Percentiles rank a stretch among this genome's conserved stretches.
phyloP scores from a whole-genome alignment of 2,113 vertebrate species.

The Argyrosomus japonicus region DNA sequence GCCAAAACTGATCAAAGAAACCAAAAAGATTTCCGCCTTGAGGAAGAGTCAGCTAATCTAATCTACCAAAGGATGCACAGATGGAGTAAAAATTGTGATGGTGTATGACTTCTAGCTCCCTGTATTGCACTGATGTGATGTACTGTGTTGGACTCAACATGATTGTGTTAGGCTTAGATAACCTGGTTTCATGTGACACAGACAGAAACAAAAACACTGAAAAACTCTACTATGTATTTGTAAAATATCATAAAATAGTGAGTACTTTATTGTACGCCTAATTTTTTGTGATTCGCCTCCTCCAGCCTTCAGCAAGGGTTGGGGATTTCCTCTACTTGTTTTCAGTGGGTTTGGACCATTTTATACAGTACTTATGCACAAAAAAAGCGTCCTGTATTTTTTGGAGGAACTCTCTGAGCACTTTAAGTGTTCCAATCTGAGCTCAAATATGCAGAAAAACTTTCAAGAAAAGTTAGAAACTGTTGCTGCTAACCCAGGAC shows the following conservation, averaged over 20 bases:
- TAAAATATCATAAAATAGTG: not conserved
- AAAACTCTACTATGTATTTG: not conserved
- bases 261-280: not conserved
- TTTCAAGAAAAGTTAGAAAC: not conserved
- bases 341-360: not conserved
- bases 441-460: not conserved
- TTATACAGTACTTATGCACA: not conserved
- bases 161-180: not conserved
- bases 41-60: slow-evolving; percentile 15
- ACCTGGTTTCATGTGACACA: not conserved
- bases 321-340: not conserved
- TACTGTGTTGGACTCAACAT: not conserved
- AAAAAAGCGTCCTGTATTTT: not conserved
- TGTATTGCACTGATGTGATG: slow-evolving; percentile 8
- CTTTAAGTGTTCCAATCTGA: not conserved
- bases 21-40: not conserved
- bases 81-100: slow-evolving; percentile 6
- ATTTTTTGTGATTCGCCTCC: not conserved
- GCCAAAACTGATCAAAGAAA: slow-evolving; percentile 11
- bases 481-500: not conserved
- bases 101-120: slow-evolving; percentile 12
- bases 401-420: not conserved
- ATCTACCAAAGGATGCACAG: slow-evolving; percentile 21
- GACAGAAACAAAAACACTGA: not conserved
- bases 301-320: not conserved